Evolutionary conservation across 2,888 invertebrate genomes (phyloP).

Genomic region (Meghimatium bilineatum): DNA sequence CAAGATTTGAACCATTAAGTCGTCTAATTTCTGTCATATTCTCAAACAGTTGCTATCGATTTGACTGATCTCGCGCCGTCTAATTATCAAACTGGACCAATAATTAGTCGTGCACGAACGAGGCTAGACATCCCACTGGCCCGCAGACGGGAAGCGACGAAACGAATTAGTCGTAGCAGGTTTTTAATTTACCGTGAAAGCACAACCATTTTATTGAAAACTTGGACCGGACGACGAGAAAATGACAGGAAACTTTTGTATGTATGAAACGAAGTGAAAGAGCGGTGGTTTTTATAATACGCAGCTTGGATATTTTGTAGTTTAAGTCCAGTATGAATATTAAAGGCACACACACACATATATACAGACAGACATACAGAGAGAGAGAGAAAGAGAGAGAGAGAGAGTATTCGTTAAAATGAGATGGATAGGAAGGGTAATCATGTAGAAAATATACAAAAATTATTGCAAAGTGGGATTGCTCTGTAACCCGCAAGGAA

Average conservation of each 20-base stretch:
- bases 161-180: slow-evolving; percentile 39
- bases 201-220: slow-evolving; percentile 10
- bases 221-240: slow-evolving; percentile 16
- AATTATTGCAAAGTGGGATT: too few relatives aligned
- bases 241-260: slow-evolving; percentile 31
- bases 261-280: not conserved
- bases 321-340: not conserved
- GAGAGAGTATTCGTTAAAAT: too few relatives aligned
- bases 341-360: too few relatives aligned
- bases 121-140: slow-evolving; percentile 7
- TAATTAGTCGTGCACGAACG: slow-evolving; percentile 30
- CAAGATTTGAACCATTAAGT: not conserved
- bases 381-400: too few relatives aligned
- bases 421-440: too few relatives aligned
- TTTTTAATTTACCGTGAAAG: slow-evolving; percentile 42
- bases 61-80: slow-evolving; percentile 21
- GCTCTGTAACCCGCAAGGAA: too few relatives aligned
- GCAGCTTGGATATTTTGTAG: not conserved
- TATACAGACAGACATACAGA: too few relatives aligned
- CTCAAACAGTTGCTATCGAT: slow-evolving; percentile 26
- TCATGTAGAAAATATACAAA: too few relatives aligned
- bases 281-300: slow-evolving; percentile 15
- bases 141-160: slow-evolving; percentile 41
- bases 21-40: slow-evolving; percentile 26
- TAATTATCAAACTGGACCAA: slow-evolving; percentile 41